These are phyloP conservation scores for Junonia oenone DNA, from an alignment of 2,888 invertebrate genomes.

Conservation along the genomic window DNA sequence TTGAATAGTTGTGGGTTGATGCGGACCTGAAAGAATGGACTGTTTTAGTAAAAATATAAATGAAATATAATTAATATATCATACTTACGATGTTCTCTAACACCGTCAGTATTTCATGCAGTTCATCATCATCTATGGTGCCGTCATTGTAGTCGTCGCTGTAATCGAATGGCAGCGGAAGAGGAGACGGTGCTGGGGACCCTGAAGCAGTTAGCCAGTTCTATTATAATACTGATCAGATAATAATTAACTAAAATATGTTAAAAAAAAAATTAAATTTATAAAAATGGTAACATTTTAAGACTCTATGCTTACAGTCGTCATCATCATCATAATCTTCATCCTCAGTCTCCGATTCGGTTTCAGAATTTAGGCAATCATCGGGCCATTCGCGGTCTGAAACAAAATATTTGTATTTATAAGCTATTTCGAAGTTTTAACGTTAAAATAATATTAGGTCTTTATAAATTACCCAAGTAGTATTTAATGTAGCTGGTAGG, in stretches of 20 bases:
- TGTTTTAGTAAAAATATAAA: too few species aligned
- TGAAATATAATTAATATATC: too few species aligned
- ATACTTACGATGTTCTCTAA: background rate
- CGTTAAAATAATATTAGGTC: too few species aligned
- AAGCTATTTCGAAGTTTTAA: too few species aligned
- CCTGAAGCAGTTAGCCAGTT: background rate
- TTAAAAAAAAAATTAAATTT: background rate
- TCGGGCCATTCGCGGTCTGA: background rate
- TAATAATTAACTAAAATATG: background rate
- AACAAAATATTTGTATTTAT: background rate
- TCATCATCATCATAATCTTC: too few species aligned
- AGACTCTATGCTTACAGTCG: too few species aligned
- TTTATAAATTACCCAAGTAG: background rate
- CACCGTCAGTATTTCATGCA: background rate
- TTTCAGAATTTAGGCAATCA: background rate
- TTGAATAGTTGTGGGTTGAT: background rate
- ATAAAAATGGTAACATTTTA: too few species aligned
- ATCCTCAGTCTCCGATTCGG: background rate
- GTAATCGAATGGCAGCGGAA: background rate
- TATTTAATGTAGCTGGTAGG: background rate
- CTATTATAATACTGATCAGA: too few species aligned
- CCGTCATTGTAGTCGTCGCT: background rate
- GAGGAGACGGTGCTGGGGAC: background rate
- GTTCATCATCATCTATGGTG: background rate
- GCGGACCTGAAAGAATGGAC: background rate